These are phyloP conservation scores for Carabus problematicus DNA, from an alignment of 2,888 invertebrate genomes.

Conservation along the genomic window DNA sequence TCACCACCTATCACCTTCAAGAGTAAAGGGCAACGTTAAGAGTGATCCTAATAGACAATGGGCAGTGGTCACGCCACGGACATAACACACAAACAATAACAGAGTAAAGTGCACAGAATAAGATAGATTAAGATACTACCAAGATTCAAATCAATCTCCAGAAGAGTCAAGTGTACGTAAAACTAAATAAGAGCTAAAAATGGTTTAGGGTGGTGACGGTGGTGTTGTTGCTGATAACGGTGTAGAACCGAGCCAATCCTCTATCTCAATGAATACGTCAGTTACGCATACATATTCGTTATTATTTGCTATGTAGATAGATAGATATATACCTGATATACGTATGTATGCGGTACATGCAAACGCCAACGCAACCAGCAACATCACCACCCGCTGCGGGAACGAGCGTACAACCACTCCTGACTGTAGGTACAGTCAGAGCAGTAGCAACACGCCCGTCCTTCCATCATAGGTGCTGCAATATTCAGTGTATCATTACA, in stretches of 20 bases:
- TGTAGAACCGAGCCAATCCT: no score
- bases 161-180: constrained; percentile 41
- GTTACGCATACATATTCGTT: not conserved
- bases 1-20: constrained; percentile 99
- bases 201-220: constrained; percentile 4
- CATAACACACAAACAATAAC: constrained; percentile 55
- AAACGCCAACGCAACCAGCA: constrained; percentile 6
- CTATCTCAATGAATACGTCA: no score
- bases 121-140: constrained; percentile 64
- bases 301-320: no score
- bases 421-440: not conserved
- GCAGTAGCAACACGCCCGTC: not conserved
- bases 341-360: not conserved
- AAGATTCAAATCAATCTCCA: constrained; percentile 46
- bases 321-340: no score
- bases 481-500: constrained; percentile 37
- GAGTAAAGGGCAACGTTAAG: constrained; percentile 88
- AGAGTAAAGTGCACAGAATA: constrained; percentile 60
- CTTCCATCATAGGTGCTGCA: constrained; percentile 36
- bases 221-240: not conserved
- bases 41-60: constrained; percentile 66
- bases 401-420: constrained; percentile 9
- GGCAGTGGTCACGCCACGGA: constrained; percentile 59
- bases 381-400: constrained; percentile 11
- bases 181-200: constrained; percentile 41